Evolutionary conservation across 35 echinoderm and acorn worm species (phyloP), one percentile per base, ranked within the genome.

Genomic region (Heliocidaris erythrogramma): DNA sequence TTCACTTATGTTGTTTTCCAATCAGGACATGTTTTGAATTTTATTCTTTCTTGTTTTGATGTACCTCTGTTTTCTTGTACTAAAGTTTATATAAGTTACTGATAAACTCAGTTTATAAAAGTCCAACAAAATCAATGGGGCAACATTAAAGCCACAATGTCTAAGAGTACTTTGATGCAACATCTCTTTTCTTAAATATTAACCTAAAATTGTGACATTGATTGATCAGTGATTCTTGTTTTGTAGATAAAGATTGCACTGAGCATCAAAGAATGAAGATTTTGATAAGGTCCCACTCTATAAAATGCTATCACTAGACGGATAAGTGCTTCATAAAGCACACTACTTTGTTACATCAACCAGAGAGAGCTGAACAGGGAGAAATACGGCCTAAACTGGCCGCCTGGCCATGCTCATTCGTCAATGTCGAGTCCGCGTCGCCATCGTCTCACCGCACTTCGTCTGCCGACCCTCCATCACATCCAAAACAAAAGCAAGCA

Each of bases 151-250:
- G 87, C 12, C 87, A 5, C 17, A 5, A 89, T 89, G 31, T 48
- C 47, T 47, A 32, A 42, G 47, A 89, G 87, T 48, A 89, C 87
- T 89, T 9, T 89, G 87, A 89, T 47, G 47, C 17, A 89, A 89
- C 32, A 89, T 9, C 31, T 89, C 32, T 92, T 92, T 78, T 78
- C 27, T 78, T 59, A 92, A 92, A 92, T 92, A 92, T 92, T 92
- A 92, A 92, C 91, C 91, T 59, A 14, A 49, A 92, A 92, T 17
- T 59, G 49, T 30, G 91, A 92, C 91, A 92, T 30, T 48, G 91
- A 92, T 59, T 13, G 91, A 92, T 92, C 18, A 8, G 16, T 92
- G 50, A 92, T 48, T 48, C 91, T 48, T 52, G 65, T 92, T 30
- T 48, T 89, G 47, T 14, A 89, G 47, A 89, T 89, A 89, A 47